Evolutionary conservation across 2,888 invertebrate species (phyloP), one percentile per base, ranked within the genome.

Genomic region (Conistra vaccinii): DNA sequence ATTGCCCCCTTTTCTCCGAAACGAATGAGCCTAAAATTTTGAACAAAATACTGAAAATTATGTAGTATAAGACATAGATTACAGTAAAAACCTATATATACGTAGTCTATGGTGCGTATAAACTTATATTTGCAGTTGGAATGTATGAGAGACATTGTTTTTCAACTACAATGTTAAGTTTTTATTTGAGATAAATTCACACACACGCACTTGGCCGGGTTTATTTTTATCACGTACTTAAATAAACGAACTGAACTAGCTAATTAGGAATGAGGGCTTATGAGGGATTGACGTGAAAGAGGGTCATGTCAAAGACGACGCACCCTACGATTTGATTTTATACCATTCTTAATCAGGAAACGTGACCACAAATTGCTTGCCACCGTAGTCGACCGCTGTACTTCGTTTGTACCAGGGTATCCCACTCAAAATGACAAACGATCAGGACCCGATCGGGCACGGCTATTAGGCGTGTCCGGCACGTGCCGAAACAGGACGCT

Each of bases 381-480:
- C 5, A 48, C 53, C 29, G 23, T 20, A 66, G 61, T 35, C 70
- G 57, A 53, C 32, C 62, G 10, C 14, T 51, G 51, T 45, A 7
- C 29, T 55, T 75, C 32, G 29, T 35, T 32, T 23, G 39, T 35
- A 29, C 20, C 32, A 67, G 66, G 53, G 35, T 23, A 14, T 62
- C 3, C 76, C 65, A 80, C 72, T 71, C 66, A 80, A 83, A 73
- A 78, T 78, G 69, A 84, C 62, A 67, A 76, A 84, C 72, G 65
- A 45, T 51, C 26, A 14, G 57, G 55, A 39, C 20, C 42, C n/a
- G 32, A 73, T 45, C 39, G 66, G 32, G 23, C 23, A 57, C 4
- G 60, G 42, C 45, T 67, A 55, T 76, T 68, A 72, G 26, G n/a
- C 29, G 63, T 62, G 65, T 55, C 45, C 48, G 42, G 7, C 48